These are phyloP conservation scores for Synergus laeviventris DNA, from an alignment of 2,888 invertebrate species.

Conservation along the genomic window DNA sequence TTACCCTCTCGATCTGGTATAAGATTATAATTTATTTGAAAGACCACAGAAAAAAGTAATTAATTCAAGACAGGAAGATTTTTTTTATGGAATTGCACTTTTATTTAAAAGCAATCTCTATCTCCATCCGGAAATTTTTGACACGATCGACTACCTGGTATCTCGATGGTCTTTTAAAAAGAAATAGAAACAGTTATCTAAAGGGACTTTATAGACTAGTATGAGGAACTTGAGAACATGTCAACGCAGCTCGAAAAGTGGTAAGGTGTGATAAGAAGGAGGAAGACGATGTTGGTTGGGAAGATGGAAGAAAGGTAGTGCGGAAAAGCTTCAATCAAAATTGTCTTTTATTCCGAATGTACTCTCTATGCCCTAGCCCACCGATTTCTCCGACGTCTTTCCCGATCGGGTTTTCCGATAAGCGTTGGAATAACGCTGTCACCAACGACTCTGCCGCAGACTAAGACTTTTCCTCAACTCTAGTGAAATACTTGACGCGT, in stretches of 20 bases:
- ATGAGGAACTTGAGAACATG: constrained; percentile 51
- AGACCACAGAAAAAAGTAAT: not conserved
- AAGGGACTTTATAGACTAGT: constrained; percentile 51
- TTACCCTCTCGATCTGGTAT: no score
- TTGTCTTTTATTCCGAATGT: constrained; percentile 62
- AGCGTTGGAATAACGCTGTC: constrained; percentile 57
- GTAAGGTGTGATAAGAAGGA: constrained; percentile 50
- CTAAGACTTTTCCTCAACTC: constrained; percentile 55
- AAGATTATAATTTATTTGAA: no score
- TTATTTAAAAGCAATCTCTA: constrained; percentile 2
- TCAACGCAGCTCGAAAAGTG: constrained; percentile 54
- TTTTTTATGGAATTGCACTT: not conserved
- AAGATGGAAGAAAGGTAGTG: constrained; percentile 56
- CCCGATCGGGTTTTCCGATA: constrained; percentile 62
- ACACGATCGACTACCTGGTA: not conserved
- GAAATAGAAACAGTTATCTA: constrained; percentile 47
- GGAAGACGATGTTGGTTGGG: constrained; percentile 42
- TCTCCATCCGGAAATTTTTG: constrained; percentile 10
- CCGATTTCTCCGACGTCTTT: constrained; percentile 51
- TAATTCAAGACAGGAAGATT: not conserved
- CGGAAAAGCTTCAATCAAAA: constrained; percentile 66
- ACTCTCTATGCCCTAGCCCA: constrained; percentile 9
- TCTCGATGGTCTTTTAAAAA: constrained; percentile 28
- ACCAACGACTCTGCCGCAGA: constrained; percentile 36
- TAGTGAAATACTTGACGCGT: constrained; percentile 2